Percentiles rank a stretch among this genome's conserved stretches.
Conservation (phyloP, 2,797 vertebrate species). For the Chaetodon trifasciatus region DNA sequence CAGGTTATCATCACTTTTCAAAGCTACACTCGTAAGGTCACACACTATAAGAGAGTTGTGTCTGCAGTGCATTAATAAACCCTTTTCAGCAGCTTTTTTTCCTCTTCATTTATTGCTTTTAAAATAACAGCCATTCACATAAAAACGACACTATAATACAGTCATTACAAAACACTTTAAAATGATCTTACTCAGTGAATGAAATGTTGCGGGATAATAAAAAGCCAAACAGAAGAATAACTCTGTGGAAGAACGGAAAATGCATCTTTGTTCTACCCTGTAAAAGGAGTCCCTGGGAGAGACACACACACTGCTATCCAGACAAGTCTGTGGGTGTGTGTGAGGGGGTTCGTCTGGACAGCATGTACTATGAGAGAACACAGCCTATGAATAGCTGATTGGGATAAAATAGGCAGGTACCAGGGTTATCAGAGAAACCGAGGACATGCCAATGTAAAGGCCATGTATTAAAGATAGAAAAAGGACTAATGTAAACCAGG, state of each 20-base stretch:
- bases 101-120: constrained; percentile 82
- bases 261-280: constrained; percentile 76
- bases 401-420: constrained; percentile 55
- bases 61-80: constrained; percentile 52
- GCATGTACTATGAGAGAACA: constrained; percentile 60
- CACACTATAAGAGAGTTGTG: not conserved
- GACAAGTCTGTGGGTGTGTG: constrained; percentile 60
- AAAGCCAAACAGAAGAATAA: constrained; percentile 52
- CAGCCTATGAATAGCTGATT: constrained; percentile 67
- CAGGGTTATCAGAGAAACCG: constrained; percentile 58
- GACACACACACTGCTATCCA: constrained; percentile 47
- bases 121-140: constrained; percentile 85
- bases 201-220: constrained; percentile 63
- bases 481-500: constrained; percentile 75
- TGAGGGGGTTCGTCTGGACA: constrained; percentile 59
- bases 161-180: constrained; percentile 79
- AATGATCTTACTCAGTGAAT: constrained; percentile 62
- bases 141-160: constrained; percentile 80
- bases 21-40: not conserved
- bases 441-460: constrained; percentile 67
- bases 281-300: constrained; percentile 67
- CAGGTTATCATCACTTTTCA: not conserved
- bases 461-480: constrained; percentile 60
- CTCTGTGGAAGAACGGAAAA: constrained; percentile 61
- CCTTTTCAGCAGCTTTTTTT: constrained; percentile 38